Evolutionary conservation across 2,888 invertebrate species (phyloP), one percentile per base, ranked within the genome.

Genomic region (Drosophila putrida): DNA sequence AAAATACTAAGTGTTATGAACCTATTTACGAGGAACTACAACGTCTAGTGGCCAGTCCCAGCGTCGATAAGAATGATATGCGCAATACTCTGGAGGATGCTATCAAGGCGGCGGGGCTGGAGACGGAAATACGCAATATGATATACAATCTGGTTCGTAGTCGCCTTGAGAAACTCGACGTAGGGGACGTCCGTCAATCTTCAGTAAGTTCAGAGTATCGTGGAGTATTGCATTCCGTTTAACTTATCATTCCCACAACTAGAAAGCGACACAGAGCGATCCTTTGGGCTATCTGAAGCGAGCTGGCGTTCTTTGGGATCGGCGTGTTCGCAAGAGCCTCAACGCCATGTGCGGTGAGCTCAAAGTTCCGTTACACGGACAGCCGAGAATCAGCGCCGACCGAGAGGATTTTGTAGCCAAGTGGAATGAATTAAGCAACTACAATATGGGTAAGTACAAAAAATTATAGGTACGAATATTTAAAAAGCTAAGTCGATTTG

Each of bases 311-410:
- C 96, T 96, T 80, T 99, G 98, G 98, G 98, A 98, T 91, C 96
- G 97, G 81, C 94, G 98, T 71, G 97, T 99, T 57, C 96, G 98
- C 84, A 98, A 98, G 93, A 98, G 98, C 25, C 93, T 99, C 61
- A 98, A 98, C 93, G 98, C 98, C 1, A 98, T 98, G 97, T 97
- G 98, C 85, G 96, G 95, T 44, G 98, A 99, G 92, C 93, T 98
- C 49, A 96, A 96, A 88, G 96, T 97, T 46, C 96, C 97, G 6
- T 92, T 98, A 70, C 96, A 97, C 1, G 93, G 93, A 0, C 95
- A 96, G 90, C 93, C 96, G 75, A 93, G 98, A 72, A 93, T 95
- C 9, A 95, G 95, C 36, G 93, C 94, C 44, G 98, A 98, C 90
- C 95, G 95, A 62, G 97, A 97, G 75, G 97, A 98, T 84, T 93